These are phyloP conservation scores for Staurois parvus DNA, from an alignment of 2,797 vertebrate genomes.

Conservation along the genomic window DNA sequence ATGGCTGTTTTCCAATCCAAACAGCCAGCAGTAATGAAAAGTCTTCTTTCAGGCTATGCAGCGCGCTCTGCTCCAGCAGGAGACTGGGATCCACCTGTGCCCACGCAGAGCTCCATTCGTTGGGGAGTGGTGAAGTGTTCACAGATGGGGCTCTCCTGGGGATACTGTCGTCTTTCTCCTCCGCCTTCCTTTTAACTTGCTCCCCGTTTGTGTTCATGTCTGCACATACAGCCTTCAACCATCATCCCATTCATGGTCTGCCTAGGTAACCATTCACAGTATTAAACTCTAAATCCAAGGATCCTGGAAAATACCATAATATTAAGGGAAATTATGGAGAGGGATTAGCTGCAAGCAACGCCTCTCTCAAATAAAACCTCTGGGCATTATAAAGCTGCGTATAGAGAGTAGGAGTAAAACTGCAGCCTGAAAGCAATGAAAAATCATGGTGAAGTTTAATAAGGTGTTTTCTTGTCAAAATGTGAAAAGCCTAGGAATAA, in stretches of 20 bases:
- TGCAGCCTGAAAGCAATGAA: constrained; percentile 38
- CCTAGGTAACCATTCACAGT: constrained; percentile 43
- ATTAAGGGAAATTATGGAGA: constrained; percentile 50
- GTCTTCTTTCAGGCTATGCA: constrained; percentile 77
- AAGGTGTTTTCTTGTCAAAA: constrained; percentile 53
- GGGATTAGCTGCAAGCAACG: constrained; percentile 54
- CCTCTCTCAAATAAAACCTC: constrained; percentile 49
- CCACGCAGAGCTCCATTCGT: constrained; percentile 67
- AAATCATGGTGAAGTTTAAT: constrained; percentile 42
- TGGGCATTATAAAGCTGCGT: constrained; percentile 45
- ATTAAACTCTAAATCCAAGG: constrained; percentile 25
- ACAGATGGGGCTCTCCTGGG: constrained; percentile 65
- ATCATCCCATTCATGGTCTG: constrained; percentile 41
- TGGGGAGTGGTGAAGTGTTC: constrained; percentile 65
- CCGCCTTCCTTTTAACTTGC: constrained; percentile 46
- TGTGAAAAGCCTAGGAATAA: constrained; percentile 46
- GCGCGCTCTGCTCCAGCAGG: constrained; percentile 70
- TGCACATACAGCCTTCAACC: constrained; percentile 28
- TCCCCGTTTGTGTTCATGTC: constrained; percentile 37
- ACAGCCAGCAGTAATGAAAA: constrained; percentile 83
- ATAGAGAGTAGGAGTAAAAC: constrained; percentile 40
- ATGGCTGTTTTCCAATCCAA: constrained; percentile 81
- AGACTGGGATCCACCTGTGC: constrained; percentile 79
- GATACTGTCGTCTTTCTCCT: constrained; percentile 60
- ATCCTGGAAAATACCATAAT: constrained; percentile 63